phyloP scores from a whole-genome alignment of 2,113 vertebrate species.

The Sebastes fasciatus region DNA sequence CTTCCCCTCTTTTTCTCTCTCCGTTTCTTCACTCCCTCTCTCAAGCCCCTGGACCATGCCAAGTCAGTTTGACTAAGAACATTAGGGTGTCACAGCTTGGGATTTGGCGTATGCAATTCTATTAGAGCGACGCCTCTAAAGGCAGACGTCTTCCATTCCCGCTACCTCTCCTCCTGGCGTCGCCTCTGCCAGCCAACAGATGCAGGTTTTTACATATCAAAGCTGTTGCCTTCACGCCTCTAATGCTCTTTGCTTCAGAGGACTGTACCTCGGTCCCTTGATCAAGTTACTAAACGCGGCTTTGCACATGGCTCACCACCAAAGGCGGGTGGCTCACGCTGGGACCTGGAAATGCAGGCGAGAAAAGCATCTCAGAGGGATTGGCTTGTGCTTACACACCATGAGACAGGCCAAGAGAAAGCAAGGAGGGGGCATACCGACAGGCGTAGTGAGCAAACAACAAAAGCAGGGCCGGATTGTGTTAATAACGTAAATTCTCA shows the following conservation, averaged over 20 bases:
- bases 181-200: slow-evolving; percentile 73
- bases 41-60: slow-evolving; percentile 66
- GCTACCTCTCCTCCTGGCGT: slow-evolving; percentile 69
- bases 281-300: slow-evolving; percentile 82
- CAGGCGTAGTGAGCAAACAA: slow-evolving; percentile 45
- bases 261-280: slow-evolving; percentile 78
- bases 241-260: slow-evolving; percentile 84
- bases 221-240: slow-evolving; percentile 80
- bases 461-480: slow-evolving; percentile 45
- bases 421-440: slow-evolving; percentile 41
- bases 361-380: slow-evolving; percentile 77
- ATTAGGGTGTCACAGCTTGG: slow-evolving; percentile 81
- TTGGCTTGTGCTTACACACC: slow-evolving; percentile 75
- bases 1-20: slow-evolving; percentile 38
- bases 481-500: slow-evolving; percentile 60
- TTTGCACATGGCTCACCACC: slow-evolving; percentile 79
- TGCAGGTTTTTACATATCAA: slow-evolving; percentile 83
- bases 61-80: slow-evolving; percentile 80
- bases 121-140: slow-evolving; percentile 74
- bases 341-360: slow-evolving; percentile 77
- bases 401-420: slow-evolving; percentile 66
- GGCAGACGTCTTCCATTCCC: slow-evolving; percentile 61
- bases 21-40: slow-evolving; percentile 50
- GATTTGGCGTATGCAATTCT: slow-evolving; percentile 81
- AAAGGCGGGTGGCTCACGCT: slow-evolving; percentile 77